Conservation (phyloP, 1,140 invertebrate genomes). For the Philopotamus ludificatus region DNA sequence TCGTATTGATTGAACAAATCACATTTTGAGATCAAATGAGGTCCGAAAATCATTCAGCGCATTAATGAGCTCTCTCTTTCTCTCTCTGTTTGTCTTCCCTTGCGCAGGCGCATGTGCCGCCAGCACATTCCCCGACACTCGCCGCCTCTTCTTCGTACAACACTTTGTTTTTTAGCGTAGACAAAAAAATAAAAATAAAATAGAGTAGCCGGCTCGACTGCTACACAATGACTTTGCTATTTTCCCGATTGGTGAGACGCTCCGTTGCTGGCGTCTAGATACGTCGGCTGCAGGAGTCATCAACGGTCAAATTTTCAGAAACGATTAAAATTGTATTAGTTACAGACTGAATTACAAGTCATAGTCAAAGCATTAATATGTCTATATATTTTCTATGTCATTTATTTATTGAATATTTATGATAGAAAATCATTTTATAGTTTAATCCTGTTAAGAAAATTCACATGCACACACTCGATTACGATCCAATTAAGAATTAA, state of each 20-base stretch:
- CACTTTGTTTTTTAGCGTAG: neutral
- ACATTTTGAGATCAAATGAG: neutral
- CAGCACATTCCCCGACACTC: neutral
- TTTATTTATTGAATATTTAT: too few relatives aligned
- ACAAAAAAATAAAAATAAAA: constrained; percentile 28
- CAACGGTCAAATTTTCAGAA: too few relatives aligned
- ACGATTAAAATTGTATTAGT: too few relatives aligned
- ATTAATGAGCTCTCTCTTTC: neutral
- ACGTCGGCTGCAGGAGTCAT: neutral
- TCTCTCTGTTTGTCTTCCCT: too few relatives aligned
- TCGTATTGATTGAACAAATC: neutral
- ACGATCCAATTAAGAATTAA: too few relatives aligned
- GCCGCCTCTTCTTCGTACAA: neutral
- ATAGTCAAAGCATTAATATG: too few relatives aligned
- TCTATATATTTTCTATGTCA: too few relatives aligned
- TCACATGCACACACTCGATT: too few relatives aligned
- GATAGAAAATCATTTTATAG: too few relatives aligned
- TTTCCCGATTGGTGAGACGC: constrained; percentile 17
- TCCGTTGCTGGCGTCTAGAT: constrained; percentile 11
- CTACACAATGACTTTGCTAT: constrained; percentile 25
- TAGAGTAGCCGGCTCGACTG: constrained; percentile 22
- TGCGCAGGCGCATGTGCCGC: too few relatives aligned
- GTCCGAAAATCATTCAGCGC: neutral
- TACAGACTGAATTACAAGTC: too few relatives aligned
- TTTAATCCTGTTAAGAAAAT: too few relatives aligned